Base-by-base conservation (phyloP, 2,113 vertebrate genomes). In the Melanerpes aurifrons region DNA sequence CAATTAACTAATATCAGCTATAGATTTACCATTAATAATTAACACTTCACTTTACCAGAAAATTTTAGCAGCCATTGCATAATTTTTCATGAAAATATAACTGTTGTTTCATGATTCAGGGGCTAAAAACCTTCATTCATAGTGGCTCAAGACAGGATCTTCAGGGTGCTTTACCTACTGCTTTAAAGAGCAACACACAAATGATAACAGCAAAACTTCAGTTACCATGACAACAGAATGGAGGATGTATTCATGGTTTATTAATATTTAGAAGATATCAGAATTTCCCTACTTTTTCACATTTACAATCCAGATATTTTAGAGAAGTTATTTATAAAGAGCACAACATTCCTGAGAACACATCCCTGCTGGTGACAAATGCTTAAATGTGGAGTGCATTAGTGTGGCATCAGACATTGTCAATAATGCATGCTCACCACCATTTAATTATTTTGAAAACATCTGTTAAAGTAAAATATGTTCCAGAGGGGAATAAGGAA, bases 381-480 rank as follows among this genome's bases (percentile, higher is more conserved):
- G 83, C 78, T 87, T 86, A 95, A 96, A 90, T 35, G 84, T 93
- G 90, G 90, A 96, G 90, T 92, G 84, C 95, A 87, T 97, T 97
- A 96, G 94, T 88, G 95, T 91, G 86, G 95, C 96, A 97, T 94
- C 96, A 94, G 91, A 96, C 80, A 31, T 96, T 96, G 97, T 98
- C 96, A 97, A 96, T 98, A 97, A 98, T 97, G 97, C 94, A 97
- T 96, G 96, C 61, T 94, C 83, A 92, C 82, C 72, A 92, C 67
- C 96, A 95, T 97, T 97, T 97, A 97, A 97, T 97, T 97, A 97
- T 97, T 97, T 96, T 95, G 97, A 97, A 97, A 97, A 97, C 96
- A 97, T 97, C 97, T 98, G 97, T 95, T 96, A 95, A 96, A 95
- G 95, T 90, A 92, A 97, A 97, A 96, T 92, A 96, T 74, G 68